A percentile compares a stretch with the other conserved stretches of the same genome.
phyloP scores from a whole-genome alignment of 2,113 vertebrate species.

The Pristiophorus japonicus region DNA sequence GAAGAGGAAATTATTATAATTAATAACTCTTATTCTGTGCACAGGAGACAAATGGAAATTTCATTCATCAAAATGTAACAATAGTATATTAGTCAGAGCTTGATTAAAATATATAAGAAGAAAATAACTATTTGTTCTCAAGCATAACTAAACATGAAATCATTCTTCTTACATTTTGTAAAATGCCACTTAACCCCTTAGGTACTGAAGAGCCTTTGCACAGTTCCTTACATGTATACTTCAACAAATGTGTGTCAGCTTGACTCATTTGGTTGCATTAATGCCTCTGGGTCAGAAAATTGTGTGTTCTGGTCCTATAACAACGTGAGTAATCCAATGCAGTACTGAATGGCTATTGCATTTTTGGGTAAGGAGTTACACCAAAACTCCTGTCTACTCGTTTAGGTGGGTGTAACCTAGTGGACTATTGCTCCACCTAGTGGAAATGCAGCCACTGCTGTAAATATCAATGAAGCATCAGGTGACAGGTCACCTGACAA shows the following conservation, averaged over 20 bases:
- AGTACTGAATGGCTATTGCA: neutral
- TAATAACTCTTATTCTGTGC: neutral
- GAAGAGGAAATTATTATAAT: conserved; percentile 23
- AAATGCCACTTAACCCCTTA: neutral
- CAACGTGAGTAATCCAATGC: neutral
- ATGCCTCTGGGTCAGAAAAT: neutral
- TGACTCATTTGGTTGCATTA: neutral
- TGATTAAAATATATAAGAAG: neutral
- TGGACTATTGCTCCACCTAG: too few species aligned
- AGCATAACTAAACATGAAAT: neutral
- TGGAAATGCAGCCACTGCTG: too few species aligned
- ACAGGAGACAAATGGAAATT: conserved; percentile 6
- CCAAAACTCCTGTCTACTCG: neutral
- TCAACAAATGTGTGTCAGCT: neutral
- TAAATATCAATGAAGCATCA: too few species aligned
- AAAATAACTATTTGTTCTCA: neutral
- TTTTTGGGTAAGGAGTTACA: neutral
- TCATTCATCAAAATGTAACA: neutral
- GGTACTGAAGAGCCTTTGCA: neutral
- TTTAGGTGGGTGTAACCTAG: too few species aligned
- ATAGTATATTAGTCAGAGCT: neutral
- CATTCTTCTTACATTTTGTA: neutral
- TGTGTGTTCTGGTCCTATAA: neutral
- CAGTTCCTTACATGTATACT: neutral
- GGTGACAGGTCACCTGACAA: too few species aligned